A percentile compares a stretch with the other conserved stretches of the same genome.
Conservation (phyloP, 1,140 invertebrate species). For the Megathymus violae region DNA sequence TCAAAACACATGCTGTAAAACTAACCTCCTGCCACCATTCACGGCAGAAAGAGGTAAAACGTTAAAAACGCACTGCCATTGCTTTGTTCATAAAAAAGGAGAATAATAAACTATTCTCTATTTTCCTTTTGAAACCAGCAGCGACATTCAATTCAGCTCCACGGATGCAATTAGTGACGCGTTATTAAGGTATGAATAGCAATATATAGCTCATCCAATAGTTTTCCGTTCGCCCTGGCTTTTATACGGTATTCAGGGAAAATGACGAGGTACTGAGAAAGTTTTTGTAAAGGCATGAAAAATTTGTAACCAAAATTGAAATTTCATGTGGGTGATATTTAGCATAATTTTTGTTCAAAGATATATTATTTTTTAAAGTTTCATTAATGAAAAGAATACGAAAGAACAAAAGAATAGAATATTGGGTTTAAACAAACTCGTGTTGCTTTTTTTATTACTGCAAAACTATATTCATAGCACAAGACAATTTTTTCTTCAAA, state of each 20-base stretch:
- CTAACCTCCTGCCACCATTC: too few relatives aligned
- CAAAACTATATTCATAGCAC: too few relatives aligned
- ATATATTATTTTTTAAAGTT: too few relatives aligned
- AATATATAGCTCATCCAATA: conserved; percentile 31
- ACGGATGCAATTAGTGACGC: conserved; percentile 30
- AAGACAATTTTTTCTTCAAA: too few relatives aligned
- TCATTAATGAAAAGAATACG: too few relatives aligned
- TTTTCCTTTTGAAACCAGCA: conserved; percentile 13
- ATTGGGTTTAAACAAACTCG: too few relatives aligned
- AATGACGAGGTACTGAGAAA: conserved; percentile 21
- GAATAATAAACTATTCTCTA: conserved; percentile 8
- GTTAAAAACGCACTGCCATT: background rate
- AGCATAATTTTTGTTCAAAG: too few relatives aligned
- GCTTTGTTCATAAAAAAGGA: background rate
- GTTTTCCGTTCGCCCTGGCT: conserved; percentile 17
- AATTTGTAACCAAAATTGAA: background rate
- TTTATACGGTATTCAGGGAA: conserved; percentile 12
- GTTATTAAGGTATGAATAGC: conserved; percentile 24
- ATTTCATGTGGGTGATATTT: too few relatives aligned
- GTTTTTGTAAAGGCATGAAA: conserved; percentile 20
- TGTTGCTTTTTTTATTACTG: too few relatives aligned
- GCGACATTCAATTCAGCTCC: conserved; percentile 14
- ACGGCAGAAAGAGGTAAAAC: background rate
- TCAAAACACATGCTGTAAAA: too few relatives aligned
- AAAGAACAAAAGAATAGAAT: too few relatives aligned